Percentiles rank a stretch among this genome's conserved stretches.
These are phyloP conservation scores for Matsumyia berberina DNA, from an alignment of 2,888 invertebrate genomes.

Conservation along the genomic window DNA sequence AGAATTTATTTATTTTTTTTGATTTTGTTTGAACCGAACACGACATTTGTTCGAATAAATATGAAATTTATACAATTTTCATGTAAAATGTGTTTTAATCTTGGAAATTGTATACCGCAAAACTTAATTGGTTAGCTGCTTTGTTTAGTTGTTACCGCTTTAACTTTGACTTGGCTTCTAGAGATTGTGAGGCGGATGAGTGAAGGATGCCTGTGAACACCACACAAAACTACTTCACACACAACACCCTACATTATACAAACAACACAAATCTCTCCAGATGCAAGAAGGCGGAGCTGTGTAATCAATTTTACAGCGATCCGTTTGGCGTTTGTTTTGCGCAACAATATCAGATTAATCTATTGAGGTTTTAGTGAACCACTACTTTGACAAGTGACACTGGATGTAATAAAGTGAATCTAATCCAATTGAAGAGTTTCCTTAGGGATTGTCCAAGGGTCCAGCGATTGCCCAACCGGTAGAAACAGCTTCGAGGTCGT, in stretches of 20 bases:
- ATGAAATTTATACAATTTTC: constrained; percentile 42
- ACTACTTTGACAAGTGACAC: no score
- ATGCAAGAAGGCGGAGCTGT: no score
- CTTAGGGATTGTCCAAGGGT: no score
- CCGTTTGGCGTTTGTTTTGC: no score
- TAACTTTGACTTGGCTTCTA: background rate
- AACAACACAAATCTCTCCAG: no score
- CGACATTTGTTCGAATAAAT: constrained; percentile 41
- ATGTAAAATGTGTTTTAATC: constrained; percentile 13
- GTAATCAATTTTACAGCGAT: no score
- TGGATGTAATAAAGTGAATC: no score
- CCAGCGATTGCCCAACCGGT: no score
- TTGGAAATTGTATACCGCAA: background rate
- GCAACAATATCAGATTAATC: no score
- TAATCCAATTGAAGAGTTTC: no score
- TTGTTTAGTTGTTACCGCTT: background rate
- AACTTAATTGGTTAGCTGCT: background rate
- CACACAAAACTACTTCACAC: background rate
- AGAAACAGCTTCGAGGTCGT: no score
- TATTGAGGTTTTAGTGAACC: no score
- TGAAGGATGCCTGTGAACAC: background rate
- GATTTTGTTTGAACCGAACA: constrained; percentile 8
- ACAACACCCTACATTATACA: background rate
- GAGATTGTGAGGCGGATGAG: background rate
- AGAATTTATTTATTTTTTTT: constrained; percentile 25